Base-by-base conservation (phyloP, 2,888 invertebrate genomes). In the Drosophila subsilvestris region DNA sequence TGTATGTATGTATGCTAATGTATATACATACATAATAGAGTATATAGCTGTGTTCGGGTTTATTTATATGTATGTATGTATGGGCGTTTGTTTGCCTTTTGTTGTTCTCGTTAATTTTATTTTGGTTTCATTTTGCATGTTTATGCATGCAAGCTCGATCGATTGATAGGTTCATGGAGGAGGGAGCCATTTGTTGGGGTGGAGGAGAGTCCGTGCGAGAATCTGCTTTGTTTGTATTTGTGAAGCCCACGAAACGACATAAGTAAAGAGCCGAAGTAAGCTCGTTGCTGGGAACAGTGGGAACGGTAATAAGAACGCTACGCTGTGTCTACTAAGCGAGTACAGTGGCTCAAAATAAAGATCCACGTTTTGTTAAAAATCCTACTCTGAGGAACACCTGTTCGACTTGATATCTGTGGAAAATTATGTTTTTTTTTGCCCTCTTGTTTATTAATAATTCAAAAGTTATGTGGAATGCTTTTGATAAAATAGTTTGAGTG, bases 81-180 rank as follows among this genome's bases (percentile, higher is more conserved):
- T 63, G 76, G 78, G 75, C 78, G 78, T 71, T 53, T 71, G 72
- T 71, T 72, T 71, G 72, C 73, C 71, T 71, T 71, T 73, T 71
- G 71, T 82, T 86, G 75, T 75, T 87, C 76, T 83, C 75, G 69
- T 81, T 87, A 71, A 81, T 79, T 89, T 85, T 80, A 80, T 77
- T 86, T 85, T 80, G 79, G 79, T 82, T 83, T 87, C 74, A 58
- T 85, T 89, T 83, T 75, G 79, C 83, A 85, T 85, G 82, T 72
- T 78, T 65, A 76, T 76, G 78, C 85, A 80, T 84, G 85, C 81
- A 86, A 79, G 69, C 82, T 73, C 73, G 74, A 88, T 88, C 84
- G 88, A 88, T 85, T 75, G 69, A 85, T 72, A 37, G 14, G 14
- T 14, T 37, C 3, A 2, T 25, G 6, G 25, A 25, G 2, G 75